These are phyloP conservation scores for Mesocentrotus franciscanus DNA, from an alignment of 53 echinoderm and acorn worm species.

Conservation along the genomic window DNA sequence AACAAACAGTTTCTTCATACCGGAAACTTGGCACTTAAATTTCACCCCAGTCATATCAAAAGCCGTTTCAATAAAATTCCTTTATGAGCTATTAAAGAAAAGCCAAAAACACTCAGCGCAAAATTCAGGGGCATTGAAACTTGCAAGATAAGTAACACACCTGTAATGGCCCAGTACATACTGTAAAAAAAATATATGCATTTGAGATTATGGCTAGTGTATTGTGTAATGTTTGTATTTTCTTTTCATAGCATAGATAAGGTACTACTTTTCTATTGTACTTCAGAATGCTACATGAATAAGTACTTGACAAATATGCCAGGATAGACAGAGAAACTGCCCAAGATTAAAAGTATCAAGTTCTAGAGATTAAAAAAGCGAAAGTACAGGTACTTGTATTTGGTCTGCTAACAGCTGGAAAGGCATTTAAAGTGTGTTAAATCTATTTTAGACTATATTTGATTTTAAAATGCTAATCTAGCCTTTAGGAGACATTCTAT, in stretches of 20 bases:
- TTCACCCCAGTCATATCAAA: not conserved
- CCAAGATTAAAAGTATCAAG: too few relatives aligned
- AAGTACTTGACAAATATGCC: too few relatives aligned
- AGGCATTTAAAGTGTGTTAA: not conserved
- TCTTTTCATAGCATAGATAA: not conserved
- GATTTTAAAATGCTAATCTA: not conserved
- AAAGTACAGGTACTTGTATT: too few relatives aligned
- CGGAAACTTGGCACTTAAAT: not conserved
- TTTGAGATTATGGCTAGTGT: not conserved
- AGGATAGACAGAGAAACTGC: too few relatives aligned
- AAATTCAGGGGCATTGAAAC: not conserved
- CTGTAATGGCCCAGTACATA: not conserved
- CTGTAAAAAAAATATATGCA: not conserved
- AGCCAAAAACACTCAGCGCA: not conserved
- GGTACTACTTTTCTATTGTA: not conserved
- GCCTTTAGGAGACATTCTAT: not conserved
- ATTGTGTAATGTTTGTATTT: not conserved
- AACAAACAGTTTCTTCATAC: not conserved
- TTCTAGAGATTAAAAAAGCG: too few relatives aligned
- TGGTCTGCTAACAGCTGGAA: too few relatives aligned
- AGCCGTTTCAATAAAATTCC: not conserved
- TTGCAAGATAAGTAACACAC: not conserved
- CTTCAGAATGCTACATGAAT: not conserved
- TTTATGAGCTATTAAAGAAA: not conserved
- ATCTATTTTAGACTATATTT: not conserved